Evolutionary conservation across 2,797 vertebrate species (phyloP).

Genomic region (Eulemur albifrons): DNA sequence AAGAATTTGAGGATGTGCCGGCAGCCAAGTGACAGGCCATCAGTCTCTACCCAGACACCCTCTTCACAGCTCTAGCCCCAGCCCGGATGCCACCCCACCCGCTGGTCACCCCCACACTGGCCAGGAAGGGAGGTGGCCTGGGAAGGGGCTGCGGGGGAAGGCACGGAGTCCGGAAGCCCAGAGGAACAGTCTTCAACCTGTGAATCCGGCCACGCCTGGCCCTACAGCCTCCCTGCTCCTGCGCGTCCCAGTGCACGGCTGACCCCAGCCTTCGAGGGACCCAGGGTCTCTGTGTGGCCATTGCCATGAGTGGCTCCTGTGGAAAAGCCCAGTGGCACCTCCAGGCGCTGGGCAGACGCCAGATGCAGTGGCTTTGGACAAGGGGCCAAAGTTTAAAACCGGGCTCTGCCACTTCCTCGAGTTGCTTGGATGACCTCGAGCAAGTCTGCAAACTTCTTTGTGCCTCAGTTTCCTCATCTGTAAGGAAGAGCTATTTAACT

Average conservation of each 20-base stretch:
- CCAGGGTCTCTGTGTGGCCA: background rate
- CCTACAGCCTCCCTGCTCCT: background rate
- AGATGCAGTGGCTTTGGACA: background rate
- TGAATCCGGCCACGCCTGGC: conserved; percentile 59
- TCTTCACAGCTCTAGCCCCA: conserved; percentile 86
- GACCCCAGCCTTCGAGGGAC: background rate
- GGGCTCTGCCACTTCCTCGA: background rate
- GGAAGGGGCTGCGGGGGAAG: conserved; percentile 81
- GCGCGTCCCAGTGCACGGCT: background rate
- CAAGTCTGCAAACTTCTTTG: background rate
- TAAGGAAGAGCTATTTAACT: background rate
- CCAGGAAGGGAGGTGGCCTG: conserved; percentile 91
- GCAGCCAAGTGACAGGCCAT: conserved; percentile 80
- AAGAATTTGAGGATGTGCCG: conserved; percentile 86
- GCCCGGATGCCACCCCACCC: conserved; percentile 87
- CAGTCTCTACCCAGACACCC: conserved; percentile 84
- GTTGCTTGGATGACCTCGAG: background rate
- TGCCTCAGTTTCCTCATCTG: conserved; percentile 24
- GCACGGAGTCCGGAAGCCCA: conserved; percentile 71
- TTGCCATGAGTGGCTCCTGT: background rate
- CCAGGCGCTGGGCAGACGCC: background rate
- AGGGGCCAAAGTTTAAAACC: background rate
- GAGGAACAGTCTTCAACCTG: conserved; percentile 77
- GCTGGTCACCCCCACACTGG: conserved; percentile 83
- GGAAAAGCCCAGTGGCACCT: background rate